Percentiles rank a stretch among this genome's conserved stretches.
Evolutionary conservation across 2,888 invertebrate genomes (phyloP).

Genomic region (Rhagonycha lutea): DNA sequence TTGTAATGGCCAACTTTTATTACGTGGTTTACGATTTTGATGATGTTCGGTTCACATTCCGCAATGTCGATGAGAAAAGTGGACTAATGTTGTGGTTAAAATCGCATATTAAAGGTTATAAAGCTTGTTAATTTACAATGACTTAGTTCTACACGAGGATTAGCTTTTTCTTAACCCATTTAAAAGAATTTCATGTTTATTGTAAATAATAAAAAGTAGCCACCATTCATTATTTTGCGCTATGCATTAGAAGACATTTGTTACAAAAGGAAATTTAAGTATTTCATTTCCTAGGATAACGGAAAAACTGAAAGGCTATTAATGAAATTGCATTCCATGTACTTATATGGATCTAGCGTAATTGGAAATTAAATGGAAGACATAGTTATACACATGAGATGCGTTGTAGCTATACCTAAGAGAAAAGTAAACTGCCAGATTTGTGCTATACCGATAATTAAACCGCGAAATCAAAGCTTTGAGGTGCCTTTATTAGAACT

Average conservation of each 20-base stretch:
- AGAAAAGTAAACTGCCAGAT: background rate
- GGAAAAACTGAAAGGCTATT: conserved; percentile 23
- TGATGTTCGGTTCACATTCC: background rate
- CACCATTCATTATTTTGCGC: conserved; percentile 15
- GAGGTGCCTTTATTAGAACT: background rate
- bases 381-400: conserved; percentile 7
- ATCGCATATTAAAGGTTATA: background rate
- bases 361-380: conserved; percentile 29
- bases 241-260: conserved; percentile 8
- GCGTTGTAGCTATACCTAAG: background rate
- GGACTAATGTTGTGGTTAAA: background rate
- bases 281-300: conserved; percentile 23
- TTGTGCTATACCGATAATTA: background rate
- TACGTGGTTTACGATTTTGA: background rate
- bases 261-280: conserved; percentile 24
- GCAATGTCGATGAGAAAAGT: background rate
- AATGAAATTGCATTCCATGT: conserved; percentile 25
- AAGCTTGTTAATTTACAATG: background rate
- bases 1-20: background rate
- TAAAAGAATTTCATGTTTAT: background rate
- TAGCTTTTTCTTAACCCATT: background rate
- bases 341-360: conserved; percentile 24
- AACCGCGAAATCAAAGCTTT: background rate
- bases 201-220: background rate
- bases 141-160: background rate